Evolutionary conservation across 2,113 vertebrate genomes (phyloP).

Genomic region (Chaetops frenatus): DNA sequence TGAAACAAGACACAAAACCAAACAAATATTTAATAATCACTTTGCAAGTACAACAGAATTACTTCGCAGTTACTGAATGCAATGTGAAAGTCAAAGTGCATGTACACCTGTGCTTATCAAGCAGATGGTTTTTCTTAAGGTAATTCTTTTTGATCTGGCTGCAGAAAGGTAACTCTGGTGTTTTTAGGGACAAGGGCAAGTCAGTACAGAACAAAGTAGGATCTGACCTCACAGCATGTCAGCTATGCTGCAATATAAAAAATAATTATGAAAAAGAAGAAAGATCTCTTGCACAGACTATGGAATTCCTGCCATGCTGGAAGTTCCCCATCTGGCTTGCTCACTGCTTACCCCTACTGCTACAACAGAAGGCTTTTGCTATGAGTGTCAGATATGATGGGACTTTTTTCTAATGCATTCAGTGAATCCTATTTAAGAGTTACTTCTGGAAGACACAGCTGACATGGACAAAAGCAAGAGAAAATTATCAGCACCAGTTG

Average conservation of each 20-base stretch:
- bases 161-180: not conserved
- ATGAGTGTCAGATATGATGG: not conserved
- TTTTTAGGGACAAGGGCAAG: not conserved
- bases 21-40: not conserved
- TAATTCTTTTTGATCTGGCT: not conserved
- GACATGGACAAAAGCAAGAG: not conserved
- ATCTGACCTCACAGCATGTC: not conserved
- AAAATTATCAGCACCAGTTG: not conserved
- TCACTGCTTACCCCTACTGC: not conserved
- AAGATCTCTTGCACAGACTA: not conserved
- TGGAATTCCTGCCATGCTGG: not conserved
- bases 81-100: not conserved
- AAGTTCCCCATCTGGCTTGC: not conserved
- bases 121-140: not conserved
- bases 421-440: not conserved
- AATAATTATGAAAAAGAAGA: not conserved
- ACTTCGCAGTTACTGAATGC: not conserved
- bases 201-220: not conserved
- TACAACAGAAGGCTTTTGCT: not conserved
- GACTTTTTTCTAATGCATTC: not conserved
- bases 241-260: not conserved
- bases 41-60: not conserved
- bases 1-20: slow-evolving; percentile 43
- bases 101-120: not conserved
- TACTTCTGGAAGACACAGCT: not conserved